Percentiles rank a stretch among this genome's conserved stretches.
phyloP scores from a whole-genome alignment of 2,888 invertebrate genomes.

The Lottia gigantea region DNA sequence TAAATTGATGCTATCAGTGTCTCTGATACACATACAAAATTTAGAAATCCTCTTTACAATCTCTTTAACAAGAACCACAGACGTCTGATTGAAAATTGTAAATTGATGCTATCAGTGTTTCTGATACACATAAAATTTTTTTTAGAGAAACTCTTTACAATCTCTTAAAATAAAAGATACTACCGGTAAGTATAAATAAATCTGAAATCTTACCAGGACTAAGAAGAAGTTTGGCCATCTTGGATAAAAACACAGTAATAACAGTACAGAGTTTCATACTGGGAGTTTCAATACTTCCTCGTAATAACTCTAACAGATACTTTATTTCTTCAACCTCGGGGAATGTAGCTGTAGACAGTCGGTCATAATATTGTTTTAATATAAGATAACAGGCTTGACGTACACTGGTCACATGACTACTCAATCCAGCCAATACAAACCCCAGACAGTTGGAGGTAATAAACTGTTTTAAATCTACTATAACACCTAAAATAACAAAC shows the following conservation, averaged over 20 bases:
- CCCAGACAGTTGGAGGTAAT: conserved; percentile 79
- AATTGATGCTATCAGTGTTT: too few relatives aligned
- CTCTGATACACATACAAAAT: too few relatives aligned
- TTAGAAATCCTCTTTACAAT: too few relatives aligned
- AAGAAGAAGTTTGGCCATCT: conserved; percentile 78
- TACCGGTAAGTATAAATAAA: too few relatives aligned
- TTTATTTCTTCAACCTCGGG: conserved; percentile 77
- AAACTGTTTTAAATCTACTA: conserved; percentile 79
- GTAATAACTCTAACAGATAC: conserved; percentile 77
- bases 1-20: too few relatives aligned
- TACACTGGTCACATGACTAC: conserved; percentile 76
- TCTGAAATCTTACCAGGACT: conserved; percentile 72
- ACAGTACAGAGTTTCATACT: conserved; percentile 74
- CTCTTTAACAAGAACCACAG: too few relatives aligned
- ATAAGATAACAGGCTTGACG: conserved; percentile 81
- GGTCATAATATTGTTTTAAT: conserved; percentile 79
- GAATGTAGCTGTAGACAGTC: conserved; percentile 74
- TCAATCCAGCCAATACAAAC: conserved; percentile 78
- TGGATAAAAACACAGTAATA: conserved; percentile 78
- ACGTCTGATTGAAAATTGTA: too few relatives aligned
- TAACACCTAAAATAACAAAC: conserved; percentile 72
- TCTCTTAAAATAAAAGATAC: too few relatives aligned
- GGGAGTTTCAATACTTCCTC: conserved; percentile 73
- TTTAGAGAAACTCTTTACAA: too few relatives aligned
- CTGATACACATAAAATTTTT: too few relatives aligned